Conservation (phyloP, 1,140 invertebrate genomes). For the Eciton burchellii region DNA sequence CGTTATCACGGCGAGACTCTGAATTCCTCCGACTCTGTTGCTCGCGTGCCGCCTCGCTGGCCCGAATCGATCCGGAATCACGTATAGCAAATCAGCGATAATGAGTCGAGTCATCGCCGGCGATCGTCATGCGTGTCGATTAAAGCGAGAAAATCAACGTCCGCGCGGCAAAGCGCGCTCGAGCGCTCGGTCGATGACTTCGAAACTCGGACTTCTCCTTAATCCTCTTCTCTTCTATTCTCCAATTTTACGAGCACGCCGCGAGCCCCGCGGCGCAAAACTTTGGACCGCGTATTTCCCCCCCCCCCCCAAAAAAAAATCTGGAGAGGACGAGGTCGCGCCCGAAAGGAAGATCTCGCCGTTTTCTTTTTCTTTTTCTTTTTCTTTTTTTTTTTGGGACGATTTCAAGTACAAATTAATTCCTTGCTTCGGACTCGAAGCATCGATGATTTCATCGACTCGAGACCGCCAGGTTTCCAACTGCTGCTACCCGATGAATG, state of each 20-base stretch:
- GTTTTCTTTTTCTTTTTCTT: too few relatives aligned
- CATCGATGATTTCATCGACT: too few relatives aligned
- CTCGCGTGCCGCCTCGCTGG: neutral
- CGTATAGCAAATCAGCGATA: neutral
- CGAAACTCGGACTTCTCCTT: neutral
- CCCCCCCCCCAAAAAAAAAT: neutral
- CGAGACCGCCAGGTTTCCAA: too few relatives aligned
- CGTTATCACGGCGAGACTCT: neutral
- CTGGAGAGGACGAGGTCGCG: neutral
- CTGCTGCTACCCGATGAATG: too few relatives aligned
- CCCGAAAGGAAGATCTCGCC: too few relatives aligned
- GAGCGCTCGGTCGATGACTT: slow-evolving; percentile 7
- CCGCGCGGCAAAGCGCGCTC: neutral
- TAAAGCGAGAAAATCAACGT: neutral
- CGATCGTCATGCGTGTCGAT: neutral
- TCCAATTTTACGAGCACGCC: neutral
- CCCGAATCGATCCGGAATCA: slow-evolving; percentile 7
- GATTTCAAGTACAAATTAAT: too few relatives aligned
- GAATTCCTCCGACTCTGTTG: neutral
- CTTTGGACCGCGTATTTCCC: neutral
- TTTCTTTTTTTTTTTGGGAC: too few relatives aligned
- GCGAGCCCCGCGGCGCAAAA: neutral
- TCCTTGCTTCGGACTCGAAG: too few relatives aligned
- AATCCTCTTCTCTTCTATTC: neutral
- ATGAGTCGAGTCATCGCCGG: neutral